A percentile compares a stretch with the other conserved stretches of the same genome.
Conservation (phyloP, 92 coral and sea anemone species). For the Porites evermanni region DNA sequence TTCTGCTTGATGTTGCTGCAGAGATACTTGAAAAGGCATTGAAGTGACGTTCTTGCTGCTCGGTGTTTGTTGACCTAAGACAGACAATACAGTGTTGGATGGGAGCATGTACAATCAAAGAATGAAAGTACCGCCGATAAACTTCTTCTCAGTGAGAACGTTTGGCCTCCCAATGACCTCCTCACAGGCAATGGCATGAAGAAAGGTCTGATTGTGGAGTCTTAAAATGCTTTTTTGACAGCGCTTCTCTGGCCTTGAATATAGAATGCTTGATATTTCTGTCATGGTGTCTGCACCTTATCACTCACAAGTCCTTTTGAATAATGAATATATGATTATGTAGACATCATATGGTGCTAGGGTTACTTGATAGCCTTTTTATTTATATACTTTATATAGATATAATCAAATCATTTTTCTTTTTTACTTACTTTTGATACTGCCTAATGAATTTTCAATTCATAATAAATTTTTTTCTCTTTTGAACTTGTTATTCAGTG, state of each 20-base stretch:
- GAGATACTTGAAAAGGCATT: conserved; percentile 35
- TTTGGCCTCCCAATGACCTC: conserved; percentile 36
- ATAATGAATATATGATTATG: too few relatives aligned
- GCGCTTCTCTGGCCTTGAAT: conserved; percentile 18
- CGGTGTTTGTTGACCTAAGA: conserved; percentile 25
- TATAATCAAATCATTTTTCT: too few relatives aligned
- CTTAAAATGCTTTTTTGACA: conserved; percentile 36
- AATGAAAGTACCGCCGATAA: conserved; percentile 52
- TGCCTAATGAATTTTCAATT: too few relatives aligned
- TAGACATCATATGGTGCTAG: too few relatives aligned
- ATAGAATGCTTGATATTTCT: conserved; percentile 16
- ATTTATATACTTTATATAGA: too few relatives aligned
- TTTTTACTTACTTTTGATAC: too few relatives aligned
- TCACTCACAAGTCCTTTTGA: conserved; percentile 18
- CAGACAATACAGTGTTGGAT: conserved; percentile 22
- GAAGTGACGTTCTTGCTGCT: conserved; percentile 41
- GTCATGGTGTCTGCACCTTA: conserved; percentile 35
- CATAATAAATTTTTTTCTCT: too few relatives aligned
- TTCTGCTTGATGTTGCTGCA: conserved; percentile 44
- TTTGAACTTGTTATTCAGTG: too few relatives aligned
- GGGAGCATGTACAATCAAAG: conserved; percentile 38
- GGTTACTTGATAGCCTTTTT: too few relatives aligned
- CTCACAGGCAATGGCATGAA: conserved; percentile 31
- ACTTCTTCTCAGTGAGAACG: conserved; percentile 26
- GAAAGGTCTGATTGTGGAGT: conserved; percentile 31